Evolutionary conservation across 2,888 invertebrate genomes (phyloP), one percentile per base, ranked within the genome.

Genomic region (Tetranychus piercei): DNA sequence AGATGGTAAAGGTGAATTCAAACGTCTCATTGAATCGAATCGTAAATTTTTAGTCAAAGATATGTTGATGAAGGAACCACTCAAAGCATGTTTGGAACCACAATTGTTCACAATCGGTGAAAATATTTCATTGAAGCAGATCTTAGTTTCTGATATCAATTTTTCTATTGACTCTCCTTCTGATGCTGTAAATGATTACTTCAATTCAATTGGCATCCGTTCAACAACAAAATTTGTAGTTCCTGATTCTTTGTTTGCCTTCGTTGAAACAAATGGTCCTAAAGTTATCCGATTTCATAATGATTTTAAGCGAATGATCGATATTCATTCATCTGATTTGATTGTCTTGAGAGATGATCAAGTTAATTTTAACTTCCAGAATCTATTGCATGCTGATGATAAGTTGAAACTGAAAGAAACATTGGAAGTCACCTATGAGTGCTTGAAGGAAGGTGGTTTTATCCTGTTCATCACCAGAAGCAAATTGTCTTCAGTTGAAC

Each of bases 381-480:
- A 55, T 55, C 15, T 15, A 55, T 15, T 55, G 11, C 20, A 7
- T 20, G n/a, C 20, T 5, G 20, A 9, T 11, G 43, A 15, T 9
- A 15, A 6, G 1, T 72, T 55, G 45, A 71, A 74, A 20, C 23
- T 74, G 22, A 71, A 71, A 8, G 20, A 43, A 70, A 44, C 67
- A 8, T 22, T 74, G 2, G 15, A 55, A 55, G n/a, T 44, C 18
- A 69, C 55, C 23, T 23, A n/a, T 23, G 20, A 71, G 9, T 55
- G 34, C 70, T 45, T 74, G n/a, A 74, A 71, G 34, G 34, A 70
- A 1, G 71, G 34, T n/a, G 71, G 70, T 8, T 74, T 74, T 23
- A 15, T 74, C 8, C 1, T 74, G 5, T 20, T 74, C 18, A 34
- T 44, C n/a, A 55, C 18, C 11, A 44, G 70, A 71, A 55, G 71